These are phyloP conservation scores for Microctonus hyperodae DNA, from an alignment of 2,888 invertebrate species.

Conservation along the genomic window DNA sequence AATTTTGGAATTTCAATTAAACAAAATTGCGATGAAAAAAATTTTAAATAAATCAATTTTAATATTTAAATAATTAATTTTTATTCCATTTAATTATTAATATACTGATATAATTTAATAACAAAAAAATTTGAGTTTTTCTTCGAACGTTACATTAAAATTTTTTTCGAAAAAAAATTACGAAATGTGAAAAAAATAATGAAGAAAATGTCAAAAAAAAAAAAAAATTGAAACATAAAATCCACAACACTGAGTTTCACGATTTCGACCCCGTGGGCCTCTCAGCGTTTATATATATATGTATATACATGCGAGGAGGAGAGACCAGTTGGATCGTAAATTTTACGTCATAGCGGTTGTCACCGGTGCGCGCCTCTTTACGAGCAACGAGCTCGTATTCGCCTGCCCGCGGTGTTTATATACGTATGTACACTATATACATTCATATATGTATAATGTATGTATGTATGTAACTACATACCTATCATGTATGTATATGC, in stretches of 20 bases:
- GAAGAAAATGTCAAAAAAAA: not conserved
- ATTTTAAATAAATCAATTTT: no score
- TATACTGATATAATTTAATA: no score
- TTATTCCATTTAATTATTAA: no score
- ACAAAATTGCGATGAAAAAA: no score
- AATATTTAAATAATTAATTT: no score
- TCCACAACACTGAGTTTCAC: slow-evolving; percentile 44
- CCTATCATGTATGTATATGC: not conserved
- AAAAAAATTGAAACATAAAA: slow-evolving; percentile 11
- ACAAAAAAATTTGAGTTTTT: no score
- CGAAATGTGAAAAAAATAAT: not conserved
- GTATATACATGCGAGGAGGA: slow-evolving; percentile 21
- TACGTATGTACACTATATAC: not conserved
- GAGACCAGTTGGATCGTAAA: slow-evolving; percentile 56
- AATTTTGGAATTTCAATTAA: no score
- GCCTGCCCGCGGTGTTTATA: slow-evolving; percentile 27
- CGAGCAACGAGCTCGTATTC: slow-evolving; percentile 48
- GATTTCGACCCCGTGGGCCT: slow-evolving; percentile 49
- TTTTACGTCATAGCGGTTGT: slow-evolving; percentile 56
- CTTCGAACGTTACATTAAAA: no score
- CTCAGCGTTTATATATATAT: slow-evolving; percentile 24
- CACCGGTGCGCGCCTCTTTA: slow-evolving; percentile 55
- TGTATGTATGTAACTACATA: not conserved
- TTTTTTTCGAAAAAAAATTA: not conserved
- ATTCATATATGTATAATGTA: not conserved